Conservation (phyloP, 2,113 vertebrate species). For the Crocuta crocuta region DNA sequence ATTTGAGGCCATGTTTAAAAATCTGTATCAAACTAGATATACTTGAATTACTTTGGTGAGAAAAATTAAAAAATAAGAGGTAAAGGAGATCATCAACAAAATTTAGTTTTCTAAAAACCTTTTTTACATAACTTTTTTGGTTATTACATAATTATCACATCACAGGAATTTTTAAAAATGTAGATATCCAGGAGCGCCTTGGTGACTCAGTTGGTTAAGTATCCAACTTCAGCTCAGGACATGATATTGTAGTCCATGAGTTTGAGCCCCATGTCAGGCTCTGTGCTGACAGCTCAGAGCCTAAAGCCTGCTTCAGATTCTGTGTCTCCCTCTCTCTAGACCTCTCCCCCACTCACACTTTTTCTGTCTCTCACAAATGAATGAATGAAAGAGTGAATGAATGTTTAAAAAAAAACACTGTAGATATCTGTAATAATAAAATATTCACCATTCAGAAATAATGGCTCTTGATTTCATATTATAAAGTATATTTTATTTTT, state of each 20-base stretch:
- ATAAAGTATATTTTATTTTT: background rate
- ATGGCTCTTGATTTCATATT: background rate
- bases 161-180: background rate
- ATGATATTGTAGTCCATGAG: too few species aligned
- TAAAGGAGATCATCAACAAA: background rate
- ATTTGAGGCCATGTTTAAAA: conserved; percentile 7
- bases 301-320: too few species aligned
- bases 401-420: background rate
- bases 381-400: too few species aligned
- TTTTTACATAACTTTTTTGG: background rate
- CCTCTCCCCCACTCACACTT: too few species aligned
- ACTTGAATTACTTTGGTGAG: background rate
- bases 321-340: too few species aligned
- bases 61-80: background rate
- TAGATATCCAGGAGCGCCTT: background rate
- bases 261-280: too few species aligned
- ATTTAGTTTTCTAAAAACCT: background rate
- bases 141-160: background rate
- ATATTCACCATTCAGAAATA: background rate
- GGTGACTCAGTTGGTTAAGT: too few species aligned
- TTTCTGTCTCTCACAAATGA: too few species aligned
- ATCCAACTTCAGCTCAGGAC: too few species aligned
- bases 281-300: too few species aligned
- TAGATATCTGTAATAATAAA: background rate
- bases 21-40: background rate